Percentiles rank a stretch among this genome's conserved stretches.
Evolutionary conservation across 2,888 invertebrate genomes (phyloP).

Genomic region (Hyposoter dolosus): DNA sequence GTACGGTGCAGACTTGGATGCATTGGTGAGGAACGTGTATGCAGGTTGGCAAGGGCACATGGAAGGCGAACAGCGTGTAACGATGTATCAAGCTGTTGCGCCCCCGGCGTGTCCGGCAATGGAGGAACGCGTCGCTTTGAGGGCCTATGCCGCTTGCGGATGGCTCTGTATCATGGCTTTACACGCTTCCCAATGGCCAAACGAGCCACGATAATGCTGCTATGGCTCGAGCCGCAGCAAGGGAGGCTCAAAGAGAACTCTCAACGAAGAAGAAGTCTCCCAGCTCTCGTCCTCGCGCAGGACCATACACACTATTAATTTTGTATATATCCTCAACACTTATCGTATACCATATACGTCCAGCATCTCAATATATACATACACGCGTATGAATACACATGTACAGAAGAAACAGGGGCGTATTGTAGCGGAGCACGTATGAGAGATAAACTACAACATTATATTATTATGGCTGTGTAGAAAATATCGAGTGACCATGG

Average conservation of each 20-base stretch:
- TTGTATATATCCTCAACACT: conserved; percentile 75
- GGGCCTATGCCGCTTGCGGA: conserved; percentile 76
- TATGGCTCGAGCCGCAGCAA: conserved; percentile 29
- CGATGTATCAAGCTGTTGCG: conserved; percentile 85
- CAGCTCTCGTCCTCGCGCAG: conserved; percentile 77
- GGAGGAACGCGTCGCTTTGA: conserved; percentile 82
- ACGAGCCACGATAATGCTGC: conserved; percentile 82
- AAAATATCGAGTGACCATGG: conserved; percentile 64
- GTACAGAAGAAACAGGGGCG: conserved; percentile 46
- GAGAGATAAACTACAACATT: conserved; percentile 62
- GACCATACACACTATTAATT: conserved; percentile 84
- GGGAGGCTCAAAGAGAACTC: conserved; percentile 14
- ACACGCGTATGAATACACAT: conserved; percentile 19
- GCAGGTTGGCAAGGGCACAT: conserved; percentile 72
- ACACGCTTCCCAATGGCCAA: conserved; percentile 83
- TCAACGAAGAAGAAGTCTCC: conserved; percentile 52
- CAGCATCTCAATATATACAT: conserved; percentile 21
- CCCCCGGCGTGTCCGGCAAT: conserved; percentile 84
- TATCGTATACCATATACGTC: conserved; percentile 67
- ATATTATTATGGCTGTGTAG: conserved; percentile 64
- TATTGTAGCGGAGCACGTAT: conserved; percentile 59
- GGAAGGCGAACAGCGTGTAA: conserved; percentile 83
- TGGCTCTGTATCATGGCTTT: conserved; percentile 82
- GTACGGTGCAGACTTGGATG: conserved; percentile 15
- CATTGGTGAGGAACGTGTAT: conserved; percentile 31